Evolutionary conservation across 2,113 vertebrate species (phyloP).

Genomic region (Marmota flaviventris): DNA sequence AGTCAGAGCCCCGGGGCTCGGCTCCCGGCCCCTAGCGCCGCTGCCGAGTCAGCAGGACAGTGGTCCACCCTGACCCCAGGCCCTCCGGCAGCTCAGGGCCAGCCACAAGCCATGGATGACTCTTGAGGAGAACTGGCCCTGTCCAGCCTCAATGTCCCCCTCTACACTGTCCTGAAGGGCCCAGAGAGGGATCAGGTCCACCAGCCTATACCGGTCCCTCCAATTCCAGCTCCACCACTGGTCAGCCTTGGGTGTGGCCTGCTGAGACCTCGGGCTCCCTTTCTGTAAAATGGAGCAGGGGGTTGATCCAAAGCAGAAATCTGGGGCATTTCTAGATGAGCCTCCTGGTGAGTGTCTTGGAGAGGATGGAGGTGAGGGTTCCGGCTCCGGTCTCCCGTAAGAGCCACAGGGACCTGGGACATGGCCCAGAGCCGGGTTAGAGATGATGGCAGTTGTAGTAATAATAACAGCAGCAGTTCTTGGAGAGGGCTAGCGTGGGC

Average conservation of each 20-base stretch:
- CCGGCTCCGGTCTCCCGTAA: background rate
- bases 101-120: background rate
- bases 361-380: background rate
- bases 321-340: background rate
- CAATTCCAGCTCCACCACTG: background rate
- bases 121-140: background rate
- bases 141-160: background rate
- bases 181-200: background rate
- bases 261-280: background rate
- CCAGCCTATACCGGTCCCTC: background rate
- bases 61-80: rapidly evolving
- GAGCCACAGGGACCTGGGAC: background rate
- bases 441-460: rapidly evolving
- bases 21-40: rapidly evolving
- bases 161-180: background rate
- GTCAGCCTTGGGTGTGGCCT: background rate
- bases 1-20: slow-evolving; percentile 38
- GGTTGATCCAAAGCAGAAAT: background rate
- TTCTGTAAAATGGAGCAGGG: background rate
- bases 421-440: background rate
- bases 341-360: background rate
- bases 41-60: background rate
- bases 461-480: background rate
- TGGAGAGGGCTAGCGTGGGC: background rate
- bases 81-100: background rate